Percentiles rank a stretch among this genome's conserved stretches.
These are phyloP conservation scores for Alethe castanea DNA, from an alignment of 2,113 vertebrate genomes.

Conservation along the genomic window DNA sequence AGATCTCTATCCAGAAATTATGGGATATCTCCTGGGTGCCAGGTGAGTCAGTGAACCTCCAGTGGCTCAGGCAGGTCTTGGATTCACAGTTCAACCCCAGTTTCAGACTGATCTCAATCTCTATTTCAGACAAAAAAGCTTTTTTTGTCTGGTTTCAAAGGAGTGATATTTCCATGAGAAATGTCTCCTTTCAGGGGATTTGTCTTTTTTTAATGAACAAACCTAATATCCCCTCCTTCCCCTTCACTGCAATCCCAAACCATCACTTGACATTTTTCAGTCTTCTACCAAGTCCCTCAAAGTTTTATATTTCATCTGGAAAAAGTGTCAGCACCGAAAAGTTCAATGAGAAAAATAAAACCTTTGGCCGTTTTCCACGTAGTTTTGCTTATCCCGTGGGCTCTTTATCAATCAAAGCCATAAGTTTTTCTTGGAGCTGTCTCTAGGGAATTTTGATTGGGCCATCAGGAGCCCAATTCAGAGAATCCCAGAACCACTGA, in stretches of 20 bases:
- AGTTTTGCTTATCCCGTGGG: not conserved
- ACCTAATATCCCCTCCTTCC: not conserved
- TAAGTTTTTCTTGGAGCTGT: not conserved
- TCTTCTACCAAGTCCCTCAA: not conserved
- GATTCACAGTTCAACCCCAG: not conserved
- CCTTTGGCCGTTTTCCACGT: rapidly evolving
- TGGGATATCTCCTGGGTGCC: not conserved
- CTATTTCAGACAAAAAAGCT: not conserved
- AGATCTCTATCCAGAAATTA: not conserved
- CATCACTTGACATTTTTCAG: not conserved
- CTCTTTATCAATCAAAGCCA: not conserved
- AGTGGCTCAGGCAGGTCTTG: not conserved
- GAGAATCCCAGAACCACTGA: not conserved
- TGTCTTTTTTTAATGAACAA: not conserved
- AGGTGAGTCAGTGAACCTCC: not conserved
- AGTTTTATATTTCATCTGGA: not conserved
- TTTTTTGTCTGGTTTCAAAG: not conserved
- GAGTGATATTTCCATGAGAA: conserved; percentile 8
- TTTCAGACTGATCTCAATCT: not conserved
- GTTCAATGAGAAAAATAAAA: not conserved
- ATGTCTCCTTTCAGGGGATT: conserved; percentile 31
- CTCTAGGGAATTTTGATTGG: not conserved
- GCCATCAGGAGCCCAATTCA: not conserved
- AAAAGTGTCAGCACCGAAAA: not conserved
- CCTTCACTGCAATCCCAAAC: not conserved